Evolutionary conservation across 2,797 vertebrate species (phyloP).

Genomic region (Avahi laniger): DNA sequence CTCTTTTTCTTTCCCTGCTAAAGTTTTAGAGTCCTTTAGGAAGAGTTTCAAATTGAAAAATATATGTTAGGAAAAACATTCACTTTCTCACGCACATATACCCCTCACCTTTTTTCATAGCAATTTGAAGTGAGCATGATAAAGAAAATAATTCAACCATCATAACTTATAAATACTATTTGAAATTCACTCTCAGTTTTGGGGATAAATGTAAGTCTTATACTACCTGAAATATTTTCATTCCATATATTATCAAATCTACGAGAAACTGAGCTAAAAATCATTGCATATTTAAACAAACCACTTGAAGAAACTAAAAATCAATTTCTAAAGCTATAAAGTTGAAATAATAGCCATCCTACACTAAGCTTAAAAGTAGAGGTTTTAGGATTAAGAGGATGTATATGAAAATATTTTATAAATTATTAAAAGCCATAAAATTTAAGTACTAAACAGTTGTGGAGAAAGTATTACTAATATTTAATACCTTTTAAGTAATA

Average conservation of each 20-base stretch:
- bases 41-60: slow-evolving; percentile 60
- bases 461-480: neutral
- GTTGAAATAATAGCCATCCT: neutral
- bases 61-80: slow-evolving; percentile 3
- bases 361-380: neutral
- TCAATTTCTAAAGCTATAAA: neutral
- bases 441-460: neutral
- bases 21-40: slow-evolving; percentile 91
- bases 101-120: neutral
- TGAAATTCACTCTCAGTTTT: slow-evolving; percentile 14
- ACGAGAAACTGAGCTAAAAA: neutral
- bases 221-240: slow-evolving; percentile 29
- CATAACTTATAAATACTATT: slow-evolving; percentile 7
- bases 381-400: neutral
- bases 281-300: slow-evolving; percentile 39
- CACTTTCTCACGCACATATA: neutral
- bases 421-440: slow-evolving; percentile 14
- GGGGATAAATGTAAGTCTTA: neutral
- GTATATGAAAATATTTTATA: slow-evolving; percentile 5
- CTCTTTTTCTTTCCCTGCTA: slow-evolving; percentile 91
- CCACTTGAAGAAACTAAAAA: slow-evolving; percentile 6
- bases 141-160: slow-evolving; percentile 23
- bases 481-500: neutral
- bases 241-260: neutral
- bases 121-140: slow-evolving; percentile 6